Conservation (phyloP, 2,113 vertebrate genomes). For the Bos javanicus region DNA sequence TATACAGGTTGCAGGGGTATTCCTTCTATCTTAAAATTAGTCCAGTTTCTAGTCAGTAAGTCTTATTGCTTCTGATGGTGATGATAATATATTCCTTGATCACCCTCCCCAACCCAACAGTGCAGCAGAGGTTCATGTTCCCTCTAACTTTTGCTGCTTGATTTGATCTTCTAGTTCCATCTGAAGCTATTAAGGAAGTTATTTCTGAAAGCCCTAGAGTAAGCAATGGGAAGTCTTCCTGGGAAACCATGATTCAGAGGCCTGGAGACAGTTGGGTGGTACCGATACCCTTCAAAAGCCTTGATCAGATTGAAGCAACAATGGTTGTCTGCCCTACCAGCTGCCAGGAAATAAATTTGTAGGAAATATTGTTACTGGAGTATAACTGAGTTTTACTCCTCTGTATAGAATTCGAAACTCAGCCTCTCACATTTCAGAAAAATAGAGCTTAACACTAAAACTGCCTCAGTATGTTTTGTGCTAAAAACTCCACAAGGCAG, state of each 20-base stretch:
- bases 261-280: not conserved
- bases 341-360: not conserved
- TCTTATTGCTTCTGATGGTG: not conserved
- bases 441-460: constrained; percentile 21
- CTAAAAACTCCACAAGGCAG: not conserved
- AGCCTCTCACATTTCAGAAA: constrained; percentile 29
- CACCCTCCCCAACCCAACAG: not conserved
- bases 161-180: not conserved
- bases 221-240: not conserved
- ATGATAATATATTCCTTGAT: not conserved
- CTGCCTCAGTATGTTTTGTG: not conserved
- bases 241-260: not conserved
- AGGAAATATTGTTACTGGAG: not conserved
- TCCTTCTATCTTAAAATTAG: not conserved
- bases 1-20: not conserved
- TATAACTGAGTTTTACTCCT: constrained; percentile 31
- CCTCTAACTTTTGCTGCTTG: not conserved
- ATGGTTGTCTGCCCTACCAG: not conserved
- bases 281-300: not conserved
- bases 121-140: not conserved
- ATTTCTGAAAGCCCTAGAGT: not conserved
- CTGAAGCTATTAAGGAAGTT: not conserved
- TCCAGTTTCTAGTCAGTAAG: not conserved
- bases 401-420: constrained; percentile 15
- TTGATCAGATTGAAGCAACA: constrained; percentile 7